A percentile compares a stretch with the other conserved stretches of the same genome.
phyloP scores from a whole-genome alignment of 53 echinoderm and acorn worm species.

The Astropecten irregularis region DNA sequence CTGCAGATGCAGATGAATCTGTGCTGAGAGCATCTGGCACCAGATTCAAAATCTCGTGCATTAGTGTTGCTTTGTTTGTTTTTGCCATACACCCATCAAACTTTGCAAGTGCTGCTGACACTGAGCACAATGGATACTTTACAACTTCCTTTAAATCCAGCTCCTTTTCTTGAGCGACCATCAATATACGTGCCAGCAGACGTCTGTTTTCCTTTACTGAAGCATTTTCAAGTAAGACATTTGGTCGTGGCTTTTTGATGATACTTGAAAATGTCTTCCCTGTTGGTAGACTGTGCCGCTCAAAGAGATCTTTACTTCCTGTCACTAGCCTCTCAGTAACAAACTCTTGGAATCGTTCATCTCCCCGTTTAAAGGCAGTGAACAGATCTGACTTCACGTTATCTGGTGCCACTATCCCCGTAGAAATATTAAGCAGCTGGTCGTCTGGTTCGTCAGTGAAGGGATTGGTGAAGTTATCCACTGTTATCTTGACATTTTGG shows the following conservation, averaged over 20 bases:
- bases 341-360: conserved; percentile 44
- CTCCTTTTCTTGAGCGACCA: conserved; percentile 55
- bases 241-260: conserved; percentile 40
- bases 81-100: conserved; percentile 54
- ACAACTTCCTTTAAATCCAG: conserved; percentile 56
- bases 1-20: conserved; percentile 13
- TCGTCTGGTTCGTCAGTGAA: conserved; percentile 38
- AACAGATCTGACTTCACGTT: conserved; percentile 27
- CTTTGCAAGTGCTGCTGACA: conserved; percentile 52
- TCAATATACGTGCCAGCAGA: conserved; percentile 56
- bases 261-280: conserved; percentile 58
- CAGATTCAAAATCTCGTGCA: conserved; percentile 38
- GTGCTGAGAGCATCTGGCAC: conserved; percentile 32
- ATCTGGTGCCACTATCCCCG: conserved; percentile 51
- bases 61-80: conserved; percentile 62
- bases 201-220: conserved; percentile 57
- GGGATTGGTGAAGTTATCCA: conserved; percentile 30
- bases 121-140: conserved; percentile 48
- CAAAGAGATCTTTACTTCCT: conserved; percentile 46
- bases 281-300: conserved; percentile 49
- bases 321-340: conserved; percentile 29
- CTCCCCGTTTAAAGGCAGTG: conserved; percentile 39
- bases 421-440: conserved; percentile 62
- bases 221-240: conserved; percentile 49
- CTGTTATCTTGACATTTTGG: conserved; percentile 29